Conservation (phyloP, 2,888 invertebrate species). For the Clitarchus hookeri region DNA sequence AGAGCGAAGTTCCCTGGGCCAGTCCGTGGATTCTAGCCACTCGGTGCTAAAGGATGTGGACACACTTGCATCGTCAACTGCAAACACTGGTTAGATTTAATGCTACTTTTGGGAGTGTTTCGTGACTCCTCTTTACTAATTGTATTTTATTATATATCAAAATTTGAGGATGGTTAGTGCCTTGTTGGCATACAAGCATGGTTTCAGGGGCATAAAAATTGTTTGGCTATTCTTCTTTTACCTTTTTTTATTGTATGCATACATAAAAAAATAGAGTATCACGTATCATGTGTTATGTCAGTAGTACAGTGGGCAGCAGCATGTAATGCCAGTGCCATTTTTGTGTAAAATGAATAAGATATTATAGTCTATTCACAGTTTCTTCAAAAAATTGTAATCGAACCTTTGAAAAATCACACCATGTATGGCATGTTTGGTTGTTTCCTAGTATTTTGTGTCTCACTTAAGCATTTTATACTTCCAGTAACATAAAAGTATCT, state of each 20-base stretch:
- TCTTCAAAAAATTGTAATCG: no score
- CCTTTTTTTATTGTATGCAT: no score
- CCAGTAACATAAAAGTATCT: no score
- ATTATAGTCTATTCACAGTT: neutral
- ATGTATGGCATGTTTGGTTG: no score
- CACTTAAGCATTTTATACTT: no score
- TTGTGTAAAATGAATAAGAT: neutral
- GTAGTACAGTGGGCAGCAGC: neutral
- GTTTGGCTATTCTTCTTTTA: no score
- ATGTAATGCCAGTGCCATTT: neutral
- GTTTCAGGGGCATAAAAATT: no score
- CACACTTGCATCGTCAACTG: constrained; percentile 16
- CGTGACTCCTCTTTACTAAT: neutral
- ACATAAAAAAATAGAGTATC: no score
- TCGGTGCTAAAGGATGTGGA: constrained; percentile 15
- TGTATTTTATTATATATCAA: neutral
- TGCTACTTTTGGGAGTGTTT: no score
- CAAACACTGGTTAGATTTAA: constrained; percentile 26
- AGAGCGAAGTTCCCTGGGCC: constrained; percentile 27
- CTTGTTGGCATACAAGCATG: no score
- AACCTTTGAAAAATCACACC: no score
- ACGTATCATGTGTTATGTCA: neutral
- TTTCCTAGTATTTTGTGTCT: no score
- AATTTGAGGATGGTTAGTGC: neutral
- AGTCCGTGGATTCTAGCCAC: constrained; percentile 21